Evolutionary conservation across 2,888 invertebrate genomes (phyloP), one percentile per base, ranked within the genome.

Genomic region (Aleiodes testaceus): DNA sequence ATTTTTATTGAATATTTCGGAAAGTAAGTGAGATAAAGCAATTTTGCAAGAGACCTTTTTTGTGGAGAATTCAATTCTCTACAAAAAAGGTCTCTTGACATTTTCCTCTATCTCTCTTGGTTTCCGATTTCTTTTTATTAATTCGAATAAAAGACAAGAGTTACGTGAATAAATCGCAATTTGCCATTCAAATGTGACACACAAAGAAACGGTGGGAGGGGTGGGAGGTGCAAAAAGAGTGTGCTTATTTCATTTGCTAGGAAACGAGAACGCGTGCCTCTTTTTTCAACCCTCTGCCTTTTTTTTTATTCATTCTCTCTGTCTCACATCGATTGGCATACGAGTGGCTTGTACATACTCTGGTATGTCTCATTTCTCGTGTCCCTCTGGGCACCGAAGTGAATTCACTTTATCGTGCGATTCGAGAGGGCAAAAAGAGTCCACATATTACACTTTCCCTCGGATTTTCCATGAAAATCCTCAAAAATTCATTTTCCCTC

Each of bases 341-440:
- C 69, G 16, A n/a, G 20, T 53, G 36, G n/a, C 26, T 36, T 30
- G 4, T 16, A n/a, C 45, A 26, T 26, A 44, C 26, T 36, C 14
- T 16, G 6, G 12, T 52, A 36, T 44, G 6, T 52, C 7, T 44
- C n/a, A 16, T 36, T 52, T 16, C n/a, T 66, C 11, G n/a, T 50
- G n/a, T 50, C 18, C n/a, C 14, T 44, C 44, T 20, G 12, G 47
- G 26, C n/a, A 59, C 63, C 14, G 30, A 50, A 66, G 49, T 49
- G 36, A 66, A 50, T 70, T 70, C 36, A 65, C 64, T 55, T 50
- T 59, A 53, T 49, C 53, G 45, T 18, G 30, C 30, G 26, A 64
- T 26, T 45, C 53, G 30, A 22, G 36, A 36, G 36, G 36, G 36
- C 9, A 11, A 36, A 36, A 36, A 36, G 36, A 26, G 26, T 5